These are phyloP conservation scores for Eupithecia vulgata DNA, from an alignment of 2,888 invertebrate species.

Conservation along the genomic window DNA sequence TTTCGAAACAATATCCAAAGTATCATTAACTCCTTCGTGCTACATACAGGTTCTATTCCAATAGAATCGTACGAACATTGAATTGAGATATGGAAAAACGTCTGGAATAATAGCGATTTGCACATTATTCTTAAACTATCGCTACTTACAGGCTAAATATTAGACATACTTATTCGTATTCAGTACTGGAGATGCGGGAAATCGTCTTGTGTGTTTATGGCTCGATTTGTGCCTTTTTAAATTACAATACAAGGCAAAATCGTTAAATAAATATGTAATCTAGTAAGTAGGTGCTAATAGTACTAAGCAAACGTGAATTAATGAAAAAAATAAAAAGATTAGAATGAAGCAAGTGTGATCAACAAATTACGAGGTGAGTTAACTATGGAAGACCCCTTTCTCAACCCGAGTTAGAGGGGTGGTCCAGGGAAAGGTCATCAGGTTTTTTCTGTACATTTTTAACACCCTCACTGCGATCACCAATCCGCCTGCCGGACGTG, in stretches of 20 bases:
- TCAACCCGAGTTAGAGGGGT: too few relatives aligned
- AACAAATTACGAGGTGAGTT: not conserved
- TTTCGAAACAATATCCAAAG: conserved; percentile 10
- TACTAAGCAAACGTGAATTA: not conserved
- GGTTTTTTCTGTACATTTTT: not conserved
- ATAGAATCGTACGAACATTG: conserved; percentile 30
- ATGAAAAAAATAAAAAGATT: not conserved
- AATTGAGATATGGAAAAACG: conserved; percentile 19
- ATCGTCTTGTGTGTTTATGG: not conserved
- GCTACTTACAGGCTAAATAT: not conserved
- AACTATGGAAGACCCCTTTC: not conserved
- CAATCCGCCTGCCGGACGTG: not conserved
- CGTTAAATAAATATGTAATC: not conserved
- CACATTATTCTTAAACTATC: not conserved
- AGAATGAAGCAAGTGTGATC: not conserved
- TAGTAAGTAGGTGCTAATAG: not conserved
- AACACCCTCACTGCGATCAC: not conserved
- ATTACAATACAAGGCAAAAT: not conserved
- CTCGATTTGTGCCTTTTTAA: not conserved
- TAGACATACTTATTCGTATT: not conserved
- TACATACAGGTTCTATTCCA: conserved; percentile 6
- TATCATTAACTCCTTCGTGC: conserved; percentile 4
- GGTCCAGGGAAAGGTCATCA: not conserved
- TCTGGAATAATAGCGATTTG: conserved; percentile 26
- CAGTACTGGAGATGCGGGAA: not conserved